A percentile compares a stretch with the other conserved stretches of the same genome.
Evolutionary conservation across 1,140 invertebrate genomes (phyloP).

Genomic region (Meloidogyne exigua): DNA sequence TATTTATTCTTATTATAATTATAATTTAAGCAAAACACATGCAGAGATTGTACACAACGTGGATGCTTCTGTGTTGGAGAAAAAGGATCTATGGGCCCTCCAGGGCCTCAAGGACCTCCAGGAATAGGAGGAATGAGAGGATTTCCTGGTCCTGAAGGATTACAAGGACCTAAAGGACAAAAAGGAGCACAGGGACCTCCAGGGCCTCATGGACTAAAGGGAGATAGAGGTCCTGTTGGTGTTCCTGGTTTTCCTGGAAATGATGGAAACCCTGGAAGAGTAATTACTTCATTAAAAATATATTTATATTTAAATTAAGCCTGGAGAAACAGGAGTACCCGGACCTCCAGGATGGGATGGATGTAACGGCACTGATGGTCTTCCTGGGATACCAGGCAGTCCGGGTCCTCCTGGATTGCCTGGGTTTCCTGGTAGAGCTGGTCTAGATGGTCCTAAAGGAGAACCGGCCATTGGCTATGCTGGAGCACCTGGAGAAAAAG

Average conservation of each 20-base stretch:
- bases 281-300: neutral
- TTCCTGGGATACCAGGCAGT: conserved; percentile 55
- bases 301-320: conserved; percentile 18
- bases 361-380: conserved; percentile 63
- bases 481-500: conserved; percentile 63
- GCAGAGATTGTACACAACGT: conserved; percentile 60
- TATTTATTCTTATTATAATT: neutral
- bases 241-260: conserved; percentile 62
- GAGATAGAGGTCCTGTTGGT: conserved; percentile 56
- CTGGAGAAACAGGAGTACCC: conserved; percentile 61
- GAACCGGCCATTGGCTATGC: conserved; percentile 61
- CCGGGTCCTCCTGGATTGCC: conserved; percentile 56
- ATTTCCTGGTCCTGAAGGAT: conserved; percentile 63
- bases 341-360: conserved; percentile 63
- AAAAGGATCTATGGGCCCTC: conserved; percentile 59
- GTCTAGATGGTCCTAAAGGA: conserved; percentile 59
- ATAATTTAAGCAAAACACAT: conserved; percentile 59
- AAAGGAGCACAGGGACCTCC: conserved; percentile 55
- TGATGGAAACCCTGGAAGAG: conserved; percentile 55
- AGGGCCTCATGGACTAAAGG: conserved; percentile 52
- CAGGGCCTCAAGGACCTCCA: conserved; percentile 61
- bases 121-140: conserved; percentile 57
- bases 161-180: conserved; percentile 56
- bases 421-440: conserved; percentile 67
- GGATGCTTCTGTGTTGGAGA: conserved; percentile 64